Conservation (phyloP, 2,113 vertebrate genomes). For the Hirundichthys speculiger region DNA sequence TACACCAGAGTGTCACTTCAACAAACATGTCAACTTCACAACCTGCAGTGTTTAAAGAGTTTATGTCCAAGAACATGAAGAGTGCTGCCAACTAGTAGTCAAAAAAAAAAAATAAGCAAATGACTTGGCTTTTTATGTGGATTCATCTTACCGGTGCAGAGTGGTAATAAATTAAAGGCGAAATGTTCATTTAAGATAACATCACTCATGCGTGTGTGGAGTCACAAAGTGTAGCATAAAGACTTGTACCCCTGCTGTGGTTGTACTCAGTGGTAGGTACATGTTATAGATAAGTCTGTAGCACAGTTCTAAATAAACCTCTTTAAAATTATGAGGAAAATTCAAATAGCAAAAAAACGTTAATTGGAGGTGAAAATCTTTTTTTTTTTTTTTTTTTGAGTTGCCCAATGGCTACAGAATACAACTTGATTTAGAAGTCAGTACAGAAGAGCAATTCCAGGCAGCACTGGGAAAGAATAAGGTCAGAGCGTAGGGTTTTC, state of each 20-base stretch:
- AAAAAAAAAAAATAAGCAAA: too few species aligned
- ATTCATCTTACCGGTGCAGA: too few species aligned
- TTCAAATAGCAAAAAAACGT: constrained; percentile 17
- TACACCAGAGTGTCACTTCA: too few species aligned
- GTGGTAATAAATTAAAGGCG: too few species aligned
- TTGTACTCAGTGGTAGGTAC: constrained; percentile 16
- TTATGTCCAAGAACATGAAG: not conserved
- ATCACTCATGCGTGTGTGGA: constrained; percentile 21
- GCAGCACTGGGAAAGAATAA: constrained; percentile 10
- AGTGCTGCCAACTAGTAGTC: too few species aligned
- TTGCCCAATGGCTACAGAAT: constrained; percentile 22
- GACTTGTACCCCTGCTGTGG: constrained; percentile 31
- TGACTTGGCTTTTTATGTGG: too few species aligned
- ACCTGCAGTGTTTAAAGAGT: not conserved
- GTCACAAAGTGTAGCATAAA: constrained; percentile 17
- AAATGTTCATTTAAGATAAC: too few species aligned
- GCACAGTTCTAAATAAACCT: constrained; percentile 50
- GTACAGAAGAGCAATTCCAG: constrained; percentile 29
- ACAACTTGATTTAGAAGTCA: constrained; percentile 22
- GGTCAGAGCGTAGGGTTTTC: constrained; percentile 62
- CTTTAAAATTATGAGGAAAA: constrained; percentile 1
- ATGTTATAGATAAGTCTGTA: constrained; percentile 24
- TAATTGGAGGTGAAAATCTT: not conserved
- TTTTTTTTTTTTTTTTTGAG: constrained; percentile 10
- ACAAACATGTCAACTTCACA: not conserved